Evolutionary conservation across 2,888 invertebrate species (phyloP).

Genomic region (Pterobdella sp.): DNA sequence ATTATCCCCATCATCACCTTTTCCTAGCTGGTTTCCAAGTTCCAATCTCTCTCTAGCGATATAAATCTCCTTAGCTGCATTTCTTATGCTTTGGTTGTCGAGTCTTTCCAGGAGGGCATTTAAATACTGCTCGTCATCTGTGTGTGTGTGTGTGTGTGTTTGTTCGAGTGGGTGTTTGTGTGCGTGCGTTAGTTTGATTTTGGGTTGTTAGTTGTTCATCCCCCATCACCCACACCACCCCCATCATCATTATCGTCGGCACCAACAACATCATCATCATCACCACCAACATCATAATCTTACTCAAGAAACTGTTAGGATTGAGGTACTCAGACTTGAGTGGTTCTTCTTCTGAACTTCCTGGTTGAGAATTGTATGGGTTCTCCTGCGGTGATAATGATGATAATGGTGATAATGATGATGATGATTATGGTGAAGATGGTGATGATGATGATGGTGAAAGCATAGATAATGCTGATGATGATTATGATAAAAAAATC

Average conservation of each 20-base stretch:
- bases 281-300: background rate
- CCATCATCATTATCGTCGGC: no score
- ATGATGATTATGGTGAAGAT: background rate
- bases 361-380: constrained; percentile 8
- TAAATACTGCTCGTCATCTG: constrained; percentile 35
- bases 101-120: constrained; percentile 43
- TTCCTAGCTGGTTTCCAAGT: constrained; percentile 50
- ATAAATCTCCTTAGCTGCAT: constrained; percentile 43
- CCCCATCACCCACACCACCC: no score
- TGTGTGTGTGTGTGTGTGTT: background rate
- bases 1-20: constrained; percentile 41
- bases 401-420: background rate
- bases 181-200: no score
- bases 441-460: background rate
- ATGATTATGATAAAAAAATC: background rate
- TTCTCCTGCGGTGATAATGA: constrained; percentile 7
- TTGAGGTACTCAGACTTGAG: constrained; percentile 14
- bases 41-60: constrained; percentile 47
- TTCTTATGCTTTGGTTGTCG: constrained; percentile 42
- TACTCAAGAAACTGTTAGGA: background rate
- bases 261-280: no score
- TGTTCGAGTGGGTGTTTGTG: background rate
- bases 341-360: background rate
- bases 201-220: no score
- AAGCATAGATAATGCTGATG: background rate